Evolutionary conservation across 2,888 invertebrate species (phyloP).

Genomic region (Cordylochernes scorpioides): DNA sequence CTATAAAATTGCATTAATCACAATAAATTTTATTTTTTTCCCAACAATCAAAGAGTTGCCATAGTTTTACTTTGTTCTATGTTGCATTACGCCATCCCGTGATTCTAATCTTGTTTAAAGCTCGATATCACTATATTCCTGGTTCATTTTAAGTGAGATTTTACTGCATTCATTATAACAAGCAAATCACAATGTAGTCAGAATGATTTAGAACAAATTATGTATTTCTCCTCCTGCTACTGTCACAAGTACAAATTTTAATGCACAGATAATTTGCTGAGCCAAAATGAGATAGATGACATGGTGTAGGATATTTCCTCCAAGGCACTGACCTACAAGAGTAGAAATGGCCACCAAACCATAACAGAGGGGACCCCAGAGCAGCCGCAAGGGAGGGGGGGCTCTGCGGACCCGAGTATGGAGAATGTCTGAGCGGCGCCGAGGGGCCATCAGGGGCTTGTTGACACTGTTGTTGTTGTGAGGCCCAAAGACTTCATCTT

Average conservation of each 20-base stretch:
- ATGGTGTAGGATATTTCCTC: background rate
- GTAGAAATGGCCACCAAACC: slow-evolving; percentile 33
- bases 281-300: background rate
- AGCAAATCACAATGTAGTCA: background rate
- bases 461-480: slow-evolving; percentile 30
- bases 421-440: slow-evolving; percentile 24
- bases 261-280: too few species aligned
- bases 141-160: too few species aligned
- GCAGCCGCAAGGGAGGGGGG: slow-evolving; percentile 27
- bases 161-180: background rate
- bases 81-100: too few species aligned
- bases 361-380: slow-evolving; percentile 38
- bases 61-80: too few species aligned
- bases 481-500: background rate
- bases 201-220: background rate
- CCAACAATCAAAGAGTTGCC: too few species aligned
- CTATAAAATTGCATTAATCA: too few species aligned
- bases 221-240: too few species aligned
- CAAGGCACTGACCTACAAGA: slow-evolving; percentile 25
- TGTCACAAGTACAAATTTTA: too few species aligned
- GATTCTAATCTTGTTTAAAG: too few species aligned
- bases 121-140: too few species aligned
- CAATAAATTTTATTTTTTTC: too few species aligned
- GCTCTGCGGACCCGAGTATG: slow-evolving; percentile 30
- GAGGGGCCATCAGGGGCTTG: slow-evolving; percentile 42